Evolutionary conservation across 2,797 vertebrate genomes (phyloP).

Genomic region (Liasis olivaceus): DNA sequence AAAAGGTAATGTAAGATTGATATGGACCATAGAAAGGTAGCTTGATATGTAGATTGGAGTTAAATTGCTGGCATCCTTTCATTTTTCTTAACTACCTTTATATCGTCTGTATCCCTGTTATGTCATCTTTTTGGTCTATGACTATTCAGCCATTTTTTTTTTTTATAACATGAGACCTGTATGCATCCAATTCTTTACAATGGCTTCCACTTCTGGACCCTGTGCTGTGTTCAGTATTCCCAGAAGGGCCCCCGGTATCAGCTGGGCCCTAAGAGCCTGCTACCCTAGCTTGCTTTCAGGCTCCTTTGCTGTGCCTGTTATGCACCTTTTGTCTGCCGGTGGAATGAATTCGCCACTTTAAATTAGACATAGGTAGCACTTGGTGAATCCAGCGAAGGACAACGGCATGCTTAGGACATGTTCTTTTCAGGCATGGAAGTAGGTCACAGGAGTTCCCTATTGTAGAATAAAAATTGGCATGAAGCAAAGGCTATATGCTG

Average conservation of each 20-base stretch:
- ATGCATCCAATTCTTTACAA: too few relatives aligned
- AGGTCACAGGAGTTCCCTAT: background rate
- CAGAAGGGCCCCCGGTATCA: background rate
- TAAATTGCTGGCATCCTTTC: too few relatives aligned
- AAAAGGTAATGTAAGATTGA: too few relatives aligned
- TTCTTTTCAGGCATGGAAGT: constrained; percentile 9
- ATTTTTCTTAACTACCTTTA: too few relatives aligned
- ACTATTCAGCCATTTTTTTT: too few relatives aligned
- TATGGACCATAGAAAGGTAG: too few relatives aligned
- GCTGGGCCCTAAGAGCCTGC: background rate
- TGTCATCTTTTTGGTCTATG: too few relatives aligned
- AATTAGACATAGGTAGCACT: constrained; percentile 29
- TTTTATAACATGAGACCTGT: too few relatives aligned
- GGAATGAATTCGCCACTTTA: background rate
- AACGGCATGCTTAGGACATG: constrained; percentile 7
- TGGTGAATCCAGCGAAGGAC: background rate
- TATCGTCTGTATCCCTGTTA: too few relatives aligned
- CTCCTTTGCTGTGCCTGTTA: background rate
- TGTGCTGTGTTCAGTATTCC: background rate
- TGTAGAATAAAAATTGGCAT: background rate
- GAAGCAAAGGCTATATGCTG: background rate
- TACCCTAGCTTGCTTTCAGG: background rate
- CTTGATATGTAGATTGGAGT: too few relatives aligned
- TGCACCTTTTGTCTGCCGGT: background rate
- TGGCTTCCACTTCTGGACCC: background rate